phyloP scores from a whole-genome alignment of 1,140 invertebrate species.

The Proctacanthus coquilletti region DNA sequence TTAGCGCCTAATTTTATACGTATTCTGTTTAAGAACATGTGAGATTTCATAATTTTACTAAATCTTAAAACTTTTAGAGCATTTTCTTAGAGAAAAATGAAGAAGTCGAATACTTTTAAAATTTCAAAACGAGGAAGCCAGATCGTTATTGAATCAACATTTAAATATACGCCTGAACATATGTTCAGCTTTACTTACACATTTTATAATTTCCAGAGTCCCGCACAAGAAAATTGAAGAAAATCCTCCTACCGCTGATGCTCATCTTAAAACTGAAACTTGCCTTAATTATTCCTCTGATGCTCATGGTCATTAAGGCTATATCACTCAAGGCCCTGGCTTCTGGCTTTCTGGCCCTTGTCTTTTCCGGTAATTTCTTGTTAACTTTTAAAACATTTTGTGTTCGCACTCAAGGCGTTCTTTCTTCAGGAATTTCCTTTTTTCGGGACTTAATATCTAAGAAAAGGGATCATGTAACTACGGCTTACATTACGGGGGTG shows the following conservation, averaged over 20 bases:
- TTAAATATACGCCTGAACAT: too few relatives aligned
- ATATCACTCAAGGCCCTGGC: constrained; percentile 48
- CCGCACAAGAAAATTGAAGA: constrained; percentile 42
- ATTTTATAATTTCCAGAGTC: constrained; percentile 31
- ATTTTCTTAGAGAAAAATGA: too few relatives aligned
- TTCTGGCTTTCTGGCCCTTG: constrained; percentile 41
- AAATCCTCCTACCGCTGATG: constrained; percentile 42
- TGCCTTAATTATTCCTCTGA: constrained; percentile 41
- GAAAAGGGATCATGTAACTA: constrained; percentile 30
- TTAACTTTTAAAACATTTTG: neutral
- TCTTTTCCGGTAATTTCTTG: constrained; percentile 32
- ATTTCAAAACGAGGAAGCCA: too few relatives aligned
- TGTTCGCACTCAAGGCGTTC: too few relatives aligned
- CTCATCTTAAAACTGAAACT: constrained; percentile 45
- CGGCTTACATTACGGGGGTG: constrained; percentile 29
- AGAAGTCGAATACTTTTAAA: too few relatives aligned
- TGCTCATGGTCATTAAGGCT: constrained; percentile 41
- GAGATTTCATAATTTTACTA: too few relatives aligned
- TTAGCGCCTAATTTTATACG: too few relatives aligned
- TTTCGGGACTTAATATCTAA: constrained; percentile 29
- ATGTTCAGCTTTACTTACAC: too few relatives aligned
- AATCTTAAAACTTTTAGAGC: too few relatives aligned
- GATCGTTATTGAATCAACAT: too few relatives aligned
- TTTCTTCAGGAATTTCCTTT: constrained; percentile 20
- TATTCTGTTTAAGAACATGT: too few relatives aligned